Percentiles rank a stretch among this genome's conserved stretches.
phyloP scores from a whole-genome alignment of 2,113 vertebrate species.

The Pelecanus crispus region DNA sequence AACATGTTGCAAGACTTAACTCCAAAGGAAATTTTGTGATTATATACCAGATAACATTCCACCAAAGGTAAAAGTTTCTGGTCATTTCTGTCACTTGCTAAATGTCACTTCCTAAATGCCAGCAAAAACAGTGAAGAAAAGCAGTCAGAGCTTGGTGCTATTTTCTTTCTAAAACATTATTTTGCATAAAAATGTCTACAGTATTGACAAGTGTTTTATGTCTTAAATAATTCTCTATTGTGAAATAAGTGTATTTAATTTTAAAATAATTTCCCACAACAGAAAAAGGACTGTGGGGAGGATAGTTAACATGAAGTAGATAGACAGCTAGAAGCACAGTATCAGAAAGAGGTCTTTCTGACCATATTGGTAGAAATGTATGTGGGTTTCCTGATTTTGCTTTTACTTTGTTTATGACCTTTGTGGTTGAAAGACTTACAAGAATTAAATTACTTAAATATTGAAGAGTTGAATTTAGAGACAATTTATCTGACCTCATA shows the following conservation, averaged over 20 bases:
- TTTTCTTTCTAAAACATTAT: background rate
- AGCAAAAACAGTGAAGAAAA: background rate
- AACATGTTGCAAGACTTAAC: background rate
- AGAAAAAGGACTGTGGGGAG: background rate
- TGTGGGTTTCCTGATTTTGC: background rate
- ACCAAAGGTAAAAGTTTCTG: background rate
- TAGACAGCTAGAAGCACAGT: background rate
- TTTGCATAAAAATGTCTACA: background rate
- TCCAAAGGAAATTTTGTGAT: background rate
- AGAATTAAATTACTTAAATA: background rate
- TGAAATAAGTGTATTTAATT: background rate
- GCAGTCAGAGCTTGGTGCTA: background rate
- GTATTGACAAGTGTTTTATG: background rate
- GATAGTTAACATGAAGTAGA: background rate
- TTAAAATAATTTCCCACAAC: background rate
- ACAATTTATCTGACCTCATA: background rate
- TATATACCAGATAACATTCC: background rate
- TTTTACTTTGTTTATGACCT: background rate
- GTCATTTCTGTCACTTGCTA: background rate
- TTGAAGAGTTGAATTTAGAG: background rate
- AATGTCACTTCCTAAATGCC: background rate
- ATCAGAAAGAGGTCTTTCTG: background rate
- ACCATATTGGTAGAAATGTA: background rate
- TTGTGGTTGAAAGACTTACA: background rate
- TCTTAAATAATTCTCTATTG: background rate